These are phyloP conservation scores for Megaceryle alcyon DNA, from an alignment of 2,797 vertebrate species.

Conservation along the genomic window DNA sequence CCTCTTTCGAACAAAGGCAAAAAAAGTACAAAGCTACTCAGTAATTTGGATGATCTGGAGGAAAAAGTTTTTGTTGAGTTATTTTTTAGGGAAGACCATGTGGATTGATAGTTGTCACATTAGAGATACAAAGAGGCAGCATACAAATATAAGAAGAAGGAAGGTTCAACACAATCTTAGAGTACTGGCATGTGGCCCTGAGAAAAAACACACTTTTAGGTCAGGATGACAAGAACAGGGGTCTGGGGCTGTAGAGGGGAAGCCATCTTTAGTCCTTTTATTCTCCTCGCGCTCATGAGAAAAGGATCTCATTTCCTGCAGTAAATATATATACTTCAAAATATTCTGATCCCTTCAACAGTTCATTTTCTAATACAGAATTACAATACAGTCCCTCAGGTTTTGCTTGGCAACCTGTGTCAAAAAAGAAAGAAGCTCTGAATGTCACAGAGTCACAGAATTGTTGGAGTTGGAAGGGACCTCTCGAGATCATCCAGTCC, in stretches of 20 bases:
- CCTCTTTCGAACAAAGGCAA: background rate
- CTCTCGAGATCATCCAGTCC: no score
- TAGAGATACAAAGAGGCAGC: conserved; percentile 2
- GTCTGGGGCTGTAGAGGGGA: background rate
- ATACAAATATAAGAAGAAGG: background rate
- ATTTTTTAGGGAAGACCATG: background rate
- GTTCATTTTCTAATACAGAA: background rate
- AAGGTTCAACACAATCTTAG: background rate
- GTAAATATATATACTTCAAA: background rate
- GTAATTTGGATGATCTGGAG: background rate
- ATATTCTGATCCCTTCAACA: conserved; percentile 26
- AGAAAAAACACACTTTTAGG: conserved; percentile 14
- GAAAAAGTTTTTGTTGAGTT: background rate
- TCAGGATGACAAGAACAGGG: background rate
- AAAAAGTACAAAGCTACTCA: background rate
- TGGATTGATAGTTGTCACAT: background rate
- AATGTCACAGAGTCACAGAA: background rate
- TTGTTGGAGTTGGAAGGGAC: no score
- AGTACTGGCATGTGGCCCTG: background rate
- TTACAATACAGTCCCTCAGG: background rate
- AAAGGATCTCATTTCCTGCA: conserved; percentile 5
- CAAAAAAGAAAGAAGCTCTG: background rate
- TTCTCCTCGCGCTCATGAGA: background rate
- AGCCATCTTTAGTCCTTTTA: background rate
- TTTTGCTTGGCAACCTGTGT: background rate